These are phyloP conservation scores for Macrobrachium nipponense DNA, from an alignment of 1,140 invertebrate species.

Conservation along the genomic window DNA sequence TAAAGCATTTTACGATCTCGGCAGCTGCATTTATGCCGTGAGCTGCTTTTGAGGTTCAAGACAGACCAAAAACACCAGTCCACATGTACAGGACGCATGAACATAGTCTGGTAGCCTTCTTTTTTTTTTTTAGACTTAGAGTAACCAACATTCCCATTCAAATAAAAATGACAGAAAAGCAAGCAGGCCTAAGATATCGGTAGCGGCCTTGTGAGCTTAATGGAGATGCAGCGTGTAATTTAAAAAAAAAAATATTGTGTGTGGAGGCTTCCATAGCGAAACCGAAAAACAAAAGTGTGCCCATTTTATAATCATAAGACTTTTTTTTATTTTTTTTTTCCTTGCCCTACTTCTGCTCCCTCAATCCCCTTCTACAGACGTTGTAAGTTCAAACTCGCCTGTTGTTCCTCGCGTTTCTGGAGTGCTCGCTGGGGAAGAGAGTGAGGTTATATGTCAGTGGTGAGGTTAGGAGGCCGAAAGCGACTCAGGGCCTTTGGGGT, in stretches of 20 bases:
- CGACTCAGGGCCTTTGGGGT: no score
- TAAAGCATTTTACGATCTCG: constrained; percentile 24
- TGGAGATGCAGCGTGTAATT: constrained; percentile 39
- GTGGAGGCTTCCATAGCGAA: constrained; percentile 2
- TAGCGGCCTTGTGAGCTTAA: constrained; percentile 29
- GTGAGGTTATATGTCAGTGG: constrained; percentile 52
- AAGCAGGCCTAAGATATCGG: constrained; percentile 13
- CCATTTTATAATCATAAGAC: constrained; percentile 1
- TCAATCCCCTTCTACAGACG: constrained; percentile 13
- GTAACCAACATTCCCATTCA: constrained; percentile 46
- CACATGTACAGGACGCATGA: neutral
- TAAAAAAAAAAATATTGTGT: constrained; percentile 12
- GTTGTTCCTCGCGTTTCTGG: constrained; percentile 51
- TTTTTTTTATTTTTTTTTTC: neutral
- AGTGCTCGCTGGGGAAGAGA: constrained; percentile 59
- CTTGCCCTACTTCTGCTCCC: constrained; percentile 3
- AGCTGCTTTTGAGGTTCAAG: constrained; percentile 3
- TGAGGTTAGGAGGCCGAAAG: neutral
- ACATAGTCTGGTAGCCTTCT: neutral
- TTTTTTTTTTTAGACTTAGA: neutral
- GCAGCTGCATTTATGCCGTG: constrained; percentile 39
- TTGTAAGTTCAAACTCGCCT: constrained; percentile 44
- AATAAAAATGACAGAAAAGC: constrained; percentile 16
- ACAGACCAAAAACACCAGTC: no score
- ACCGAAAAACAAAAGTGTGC: constrained; percentile 2